Conservation (phyloP, 2,113 vertebrate genomes). For the Athene noctua region DNA sequence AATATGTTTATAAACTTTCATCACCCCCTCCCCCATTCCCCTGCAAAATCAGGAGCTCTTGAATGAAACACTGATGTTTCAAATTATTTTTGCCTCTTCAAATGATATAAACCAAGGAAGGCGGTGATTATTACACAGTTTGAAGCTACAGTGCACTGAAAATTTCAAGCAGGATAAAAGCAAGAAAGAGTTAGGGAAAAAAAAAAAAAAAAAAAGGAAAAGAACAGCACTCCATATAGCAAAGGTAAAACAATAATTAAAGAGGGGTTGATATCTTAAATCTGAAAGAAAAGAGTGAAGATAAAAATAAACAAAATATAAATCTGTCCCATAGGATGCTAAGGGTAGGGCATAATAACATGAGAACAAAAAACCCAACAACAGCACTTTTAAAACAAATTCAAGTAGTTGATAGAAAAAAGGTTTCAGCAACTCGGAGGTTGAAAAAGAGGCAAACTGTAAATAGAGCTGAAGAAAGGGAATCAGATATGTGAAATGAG, state of each 20-base stretch:
- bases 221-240: background rate
- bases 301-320: background rate
- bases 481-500: background rate
- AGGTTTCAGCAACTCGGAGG: background rate
- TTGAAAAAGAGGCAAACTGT: background rate
- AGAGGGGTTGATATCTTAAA: background rate
- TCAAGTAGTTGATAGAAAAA: background rate
- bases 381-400: accelerated
- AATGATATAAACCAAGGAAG: background rate
- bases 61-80: background rate
- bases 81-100: background rate
- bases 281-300: background rate
- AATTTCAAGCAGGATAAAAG: background rate
- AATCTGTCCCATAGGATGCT: background rate
- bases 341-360: background rate
- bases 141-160: background rate
- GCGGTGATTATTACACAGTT: background rate
- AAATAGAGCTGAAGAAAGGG: background rate
- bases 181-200: background rate
- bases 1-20: background rate
- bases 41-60: background rate
- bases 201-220: background rate
- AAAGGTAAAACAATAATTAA: background rate
- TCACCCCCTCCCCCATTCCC: accelerated
- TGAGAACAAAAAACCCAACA: background rate